Base-by-base conservation (phyloP, 2,888 invertebrate species). In the Idaea biselata region DNA sequence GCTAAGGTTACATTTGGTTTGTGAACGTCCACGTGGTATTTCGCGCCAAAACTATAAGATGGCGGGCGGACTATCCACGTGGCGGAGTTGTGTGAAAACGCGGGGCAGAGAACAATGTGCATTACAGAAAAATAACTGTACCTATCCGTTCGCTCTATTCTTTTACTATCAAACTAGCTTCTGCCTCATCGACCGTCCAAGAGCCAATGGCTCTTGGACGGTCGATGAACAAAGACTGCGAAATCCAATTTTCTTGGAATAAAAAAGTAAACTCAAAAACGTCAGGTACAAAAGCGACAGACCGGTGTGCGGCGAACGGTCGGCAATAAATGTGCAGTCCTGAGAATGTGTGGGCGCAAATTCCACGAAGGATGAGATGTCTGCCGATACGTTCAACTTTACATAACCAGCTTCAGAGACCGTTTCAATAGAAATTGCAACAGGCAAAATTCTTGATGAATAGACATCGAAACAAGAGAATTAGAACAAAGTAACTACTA, bases 321-420 rank as follows among this genome's bases (percentile, higher is more conserved):
- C 73, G 71, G 72, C 56, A 63, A 59, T 59, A 59, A 65, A 77
- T 72, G 76, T 82, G 77, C 77, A 80, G 75, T 78, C 75, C 71
- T 73, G 77, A 79, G 77, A 77, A 78, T 83, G 86, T 86, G 87
- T 87, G 88, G 80, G 89, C 87, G 86, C 83, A 81, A 89, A 88
- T 90, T 89, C 90, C 85, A 79, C 82, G 90, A 90, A 89, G 89
- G 88, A 84, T 82, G 80, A 81, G 82, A 82, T 83, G 83, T 82
- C 79, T 77, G 81, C 80, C 80, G 79, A 83, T 84, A 79, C 83
- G 77, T 85, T 86, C 83, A 86, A 85, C 84, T 83, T 79, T 69
- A 74, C 75, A 76, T 72, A 78, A 82, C 81, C 79, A 82, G 76
- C 79, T 80, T 70, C 65, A 59, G 60, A 68, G 60, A 81, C 85